A percentile compares a stretch with the other conserved stretches of the same genome.
phyloP scores from a whole-genome alignment of 2,113 vertebrate species.

The Gadus chalcogrammus region DNA sequence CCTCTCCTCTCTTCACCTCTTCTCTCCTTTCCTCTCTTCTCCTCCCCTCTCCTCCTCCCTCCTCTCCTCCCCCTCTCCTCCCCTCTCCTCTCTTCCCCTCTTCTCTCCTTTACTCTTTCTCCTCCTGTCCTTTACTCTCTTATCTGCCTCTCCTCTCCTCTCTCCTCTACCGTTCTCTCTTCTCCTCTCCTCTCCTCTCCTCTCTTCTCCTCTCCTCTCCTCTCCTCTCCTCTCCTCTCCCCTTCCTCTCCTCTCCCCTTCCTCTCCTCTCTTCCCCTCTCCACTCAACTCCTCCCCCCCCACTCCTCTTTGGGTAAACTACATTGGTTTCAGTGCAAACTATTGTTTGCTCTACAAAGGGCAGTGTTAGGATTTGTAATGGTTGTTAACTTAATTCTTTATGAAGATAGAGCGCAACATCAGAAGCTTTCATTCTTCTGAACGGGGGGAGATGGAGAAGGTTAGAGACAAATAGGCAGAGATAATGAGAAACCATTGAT shows the following conservation, averaged over 20 bases:
- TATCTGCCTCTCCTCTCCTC: not conserved
- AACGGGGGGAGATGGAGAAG: not conserved
- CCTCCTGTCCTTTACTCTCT: not conserved
- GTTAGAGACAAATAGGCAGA: conserved; percentile 2
- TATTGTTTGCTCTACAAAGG: too few species aligned
- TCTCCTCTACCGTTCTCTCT: not conserved
- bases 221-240: not conserved
- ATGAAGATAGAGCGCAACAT: conserved; percentile 8
- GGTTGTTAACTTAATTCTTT: conserved; percentile 25
- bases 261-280: not conserved
- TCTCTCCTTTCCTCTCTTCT: not conserved
- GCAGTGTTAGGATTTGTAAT: conserved; percentile 16
- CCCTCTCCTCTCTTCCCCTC: not conserved
- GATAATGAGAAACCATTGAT: not conserved
- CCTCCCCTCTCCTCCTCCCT: not conserved
- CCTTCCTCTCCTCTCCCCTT: not conserved
- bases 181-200: conserved; percentile 3
- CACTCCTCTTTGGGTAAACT: not conserved
- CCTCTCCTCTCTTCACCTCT: not conserved
- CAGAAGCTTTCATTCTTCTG: too few species aligned
- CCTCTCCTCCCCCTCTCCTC: not conserved
- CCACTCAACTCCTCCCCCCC: not conserved
- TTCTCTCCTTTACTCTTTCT: not conserved
- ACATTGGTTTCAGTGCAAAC: conserved; percentile 11
- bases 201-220: not conserved